Percentiles rank a stretch among this genome's conserved stretches.
These are phyloP conservation scores for Phalacrocorax carbo DNA, from an alignment of 2,113 vertebrate genomes.

Conservation along the genomic window DNA sequence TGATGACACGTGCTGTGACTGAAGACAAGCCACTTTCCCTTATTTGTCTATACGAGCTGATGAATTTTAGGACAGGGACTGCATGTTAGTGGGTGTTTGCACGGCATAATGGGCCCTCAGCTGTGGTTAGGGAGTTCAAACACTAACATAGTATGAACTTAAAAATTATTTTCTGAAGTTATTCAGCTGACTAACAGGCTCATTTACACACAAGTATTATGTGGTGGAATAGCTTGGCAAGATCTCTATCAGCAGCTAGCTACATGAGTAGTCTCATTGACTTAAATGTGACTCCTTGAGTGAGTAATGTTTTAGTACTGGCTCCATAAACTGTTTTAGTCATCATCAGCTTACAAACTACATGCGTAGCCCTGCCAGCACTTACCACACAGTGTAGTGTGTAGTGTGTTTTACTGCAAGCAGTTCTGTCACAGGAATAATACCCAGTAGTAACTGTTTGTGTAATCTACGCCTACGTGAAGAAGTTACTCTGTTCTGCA, in stretches of 20 bases:
- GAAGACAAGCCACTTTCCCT: not conserved
- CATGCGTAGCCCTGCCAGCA: not conserved
- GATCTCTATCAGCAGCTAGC: not conserved
- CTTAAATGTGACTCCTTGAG: not conserved
- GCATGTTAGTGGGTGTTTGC: not conserved
- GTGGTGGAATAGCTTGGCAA: constrained; percentile 14
- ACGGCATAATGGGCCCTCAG: not conserved
- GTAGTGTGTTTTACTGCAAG: not conserved
- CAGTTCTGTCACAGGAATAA: not conserved
- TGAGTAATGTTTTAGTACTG: constrained; percentile 18
- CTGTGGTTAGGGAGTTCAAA: not conserved
- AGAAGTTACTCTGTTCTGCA: not conserved
- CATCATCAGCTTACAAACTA: not conserved
- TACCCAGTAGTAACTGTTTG: not conserved
- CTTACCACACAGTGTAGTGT: not conserved
- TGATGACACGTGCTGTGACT: not conserved
- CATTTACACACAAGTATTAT: not conserved
- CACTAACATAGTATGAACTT: not conserved
- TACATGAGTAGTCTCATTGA: constrained; percentile 22
- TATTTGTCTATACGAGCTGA: not conserved
- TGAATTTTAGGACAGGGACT: not conserved
- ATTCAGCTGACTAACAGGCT: not conserved
- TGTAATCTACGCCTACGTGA: not conserved
- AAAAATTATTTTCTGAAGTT: not conserved
- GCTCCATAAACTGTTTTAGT: constrained; percentile 14